These are phyloP conservation scores for Phenganax stokvisi DNA, from an alignment of 92 coral and sea anemone genomes.

Conservation along the genomic window DNA sequence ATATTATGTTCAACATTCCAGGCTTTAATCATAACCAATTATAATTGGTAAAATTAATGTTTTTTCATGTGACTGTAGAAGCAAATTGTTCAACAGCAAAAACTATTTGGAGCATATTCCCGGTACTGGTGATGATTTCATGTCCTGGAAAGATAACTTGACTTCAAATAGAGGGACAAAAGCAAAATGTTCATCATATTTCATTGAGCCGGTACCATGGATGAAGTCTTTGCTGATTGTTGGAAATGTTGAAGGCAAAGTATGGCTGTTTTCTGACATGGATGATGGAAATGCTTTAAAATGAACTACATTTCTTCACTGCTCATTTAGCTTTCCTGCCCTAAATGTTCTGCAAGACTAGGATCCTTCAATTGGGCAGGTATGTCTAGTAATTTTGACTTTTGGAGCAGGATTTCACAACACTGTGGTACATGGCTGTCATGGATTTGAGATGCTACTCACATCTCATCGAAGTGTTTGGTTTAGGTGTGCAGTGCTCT, in stretches of 20 bases:
- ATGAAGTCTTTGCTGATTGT: constrained; percentile 56
- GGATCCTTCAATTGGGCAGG: constrained; percentile 99
- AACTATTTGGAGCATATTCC: constrained; percentile 56
- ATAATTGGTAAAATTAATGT: background rate
- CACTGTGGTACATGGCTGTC: background rate
- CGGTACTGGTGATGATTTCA: constrained; percentile 61
- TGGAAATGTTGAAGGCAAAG: constrained; percentile 81
- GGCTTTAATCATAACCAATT: background rate
- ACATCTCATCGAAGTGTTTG: background rate
- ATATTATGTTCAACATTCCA: background rate
- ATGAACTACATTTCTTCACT: background rate
- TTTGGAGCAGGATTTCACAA: background rate
- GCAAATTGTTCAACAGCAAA: constrained; percentile 48
- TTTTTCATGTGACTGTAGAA: constrained; percentile 20
- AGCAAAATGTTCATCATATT: constrained; percentile 62
- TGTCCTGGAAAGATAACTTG: constrained; percentile 58
- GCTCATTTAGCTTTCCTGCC: constrained; percentile 64
- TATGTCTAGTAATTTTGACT: background rate
- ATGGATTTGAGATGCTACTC: no score
- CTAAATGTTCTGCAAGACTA: constrained; percentile 77
- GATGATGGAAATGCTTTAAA: background rate
- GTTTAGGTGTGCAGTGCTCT: constrained; percentile 83
- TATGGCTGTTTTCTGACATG: background rate
- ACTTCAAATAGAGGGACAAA: no score
- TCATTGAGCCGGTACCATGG: constrained; percentile 89